A percentile compares a stretch with the other conserved stretches of the same genome.
Conservation (phyloP, 2,888 invertebrate genomes). For the Noctua janthe region DNA sequence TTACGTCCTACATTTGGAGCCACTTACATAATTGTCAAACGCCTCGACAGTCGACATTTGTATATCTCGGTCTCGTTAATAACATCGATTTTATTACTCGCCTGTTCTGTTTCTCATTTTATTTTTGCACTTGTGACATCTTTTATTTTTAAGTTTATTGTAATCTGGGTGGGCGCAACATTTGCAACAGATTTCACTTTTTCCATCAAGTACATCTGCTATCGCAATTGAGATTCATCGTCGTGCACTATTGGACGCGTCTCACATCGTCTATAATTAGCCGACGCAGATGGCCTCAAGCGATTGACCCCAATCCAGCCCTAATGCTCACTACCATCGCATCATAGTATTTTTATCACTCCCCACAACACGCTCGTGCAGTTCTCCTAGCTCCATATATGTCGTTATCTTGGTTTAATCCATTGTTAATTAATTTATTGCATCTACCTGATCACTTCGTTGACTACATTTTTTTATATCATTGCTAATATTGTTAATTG, state of each 20-base stretch:
- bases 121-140: conserved; percentile 28
- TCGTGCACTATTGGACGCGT: conserved; percentile 82
- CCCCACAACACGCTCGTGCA: conserved; percentile 76
- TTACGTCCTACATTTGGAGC: conserved; percentile 47
- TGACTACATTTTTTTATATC: conserved; percentile 29
- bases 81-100: conserved; percentile 44
- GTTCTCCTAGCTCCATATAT: conserved; percentile 68
- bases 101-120: conserved; percentile 32
- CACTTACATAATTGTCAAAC: conserved; percentile 56
- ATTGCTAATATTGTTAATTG: conserved; percentile 37
- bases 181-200: conserved; percentile 69
- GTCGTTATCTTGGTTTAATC: conserved; percentile 58
- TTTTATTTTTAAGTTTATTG: conserved; percentile 34
- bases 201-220: conserved; percentile 71
- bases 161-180: conserved; percentile 60
- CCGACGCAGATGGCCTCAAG: conserved; percentile 88
- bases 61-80: conserved; percentile 48
- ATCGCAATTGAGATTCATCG: conserved; percentile 82
- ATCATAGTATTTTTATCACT: conserved; percentile 86
- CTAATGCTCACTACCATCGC: conserved; percentile 83
- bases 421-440: conserved; percentile 56
- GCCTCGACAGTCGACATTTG: conserved; percentile 34
- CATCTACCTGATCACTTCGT: conserved; percentile 24
- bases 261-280: conserved; percentile 88
- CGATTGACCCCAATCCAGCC: conserved; percentile 89